Conservation (phyloP, 2,888 invertebrate species). For the Calameuta pallipes region DNA sequence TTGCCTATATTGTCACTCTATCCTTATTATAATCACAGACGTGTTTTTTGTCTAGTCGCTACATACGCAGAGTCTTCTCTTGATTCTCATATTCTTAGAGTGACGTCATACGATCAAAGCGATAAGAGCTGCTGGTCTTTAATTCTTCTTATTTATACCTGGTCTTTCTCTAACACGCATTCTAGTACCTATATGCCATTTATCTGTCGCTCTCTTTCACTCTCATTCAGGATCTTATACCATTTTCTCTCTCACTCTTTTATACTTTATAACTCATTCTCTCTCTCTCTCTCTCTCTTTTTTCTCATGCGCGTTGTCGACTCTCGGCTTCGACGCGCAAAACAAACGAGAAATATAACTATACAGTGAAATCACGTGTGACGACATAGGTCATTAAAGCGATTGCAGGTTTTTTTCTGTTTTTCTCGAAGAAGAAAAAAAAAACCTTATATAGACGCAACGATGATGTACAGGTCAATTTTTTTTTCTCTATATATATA, state of each 20-base stretch:
- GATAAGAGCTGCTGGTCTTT: slow-evolving; percentile 29
- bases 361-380: not conserved
- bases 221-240: slow-evolving; percentile 20
- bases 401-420: not conserved
- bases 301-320: not conserved
- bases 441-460: not conserved
- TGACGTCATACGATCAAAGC: slow-evolving; percentile 40
- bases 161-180: slow-evolving; percentile 1
- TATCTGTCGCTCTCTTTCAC: not conserved
- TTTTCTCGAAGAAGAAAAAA: too few species aligned
- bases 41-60: slow-evolving; percentile 54
- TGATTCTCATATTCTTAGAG: slow-evolving; percentile 12
- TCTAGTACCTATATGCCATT: not conserved
- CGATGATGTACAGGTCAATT: not conserved
- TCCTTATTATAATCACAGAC: slow-evolving; percentile 62
- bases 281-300: not conserved
- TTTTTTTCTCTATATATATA: not conserved
- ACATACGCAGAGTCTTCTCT: slow-evolving; percentile 51
- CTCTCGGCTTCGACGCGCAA: not conserved
- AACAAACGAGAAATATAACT: not conserved
- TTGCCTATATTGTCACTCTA: slow-evolving; percentile 31
- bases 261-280: not conserved
- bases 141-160: not conserved
- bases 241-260: not conserved
- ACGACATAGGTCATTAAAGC: not conserved